Conservation (phyloP, 2,797 vertebrate species). For the Alosa sapidissima region DNA sequence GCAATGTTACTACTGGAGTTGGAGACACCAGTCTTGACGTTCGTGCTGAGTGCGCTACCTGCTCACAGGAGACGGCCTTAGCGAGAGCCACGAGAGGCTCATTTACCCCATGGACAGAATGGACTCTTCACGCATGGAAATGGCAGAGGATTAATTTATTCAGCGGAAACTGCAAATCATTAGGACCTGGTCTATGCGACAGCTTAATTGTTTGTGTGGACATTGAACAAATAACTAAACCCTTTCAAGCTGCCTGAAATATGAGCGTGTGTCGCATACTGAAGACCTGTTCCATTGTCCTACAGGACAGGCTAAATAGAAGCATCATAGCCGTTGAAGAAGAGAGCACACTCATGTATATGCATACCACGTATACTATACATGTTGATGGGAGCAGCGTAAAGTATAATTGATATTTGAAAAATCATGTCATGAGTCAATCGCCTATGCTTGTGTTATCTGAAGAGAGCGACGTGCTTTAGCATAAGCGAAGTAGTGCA, state of each 20-base stretch:
- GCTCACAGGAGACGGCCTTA: not conserved
- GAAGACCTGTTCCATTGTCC: constrained; percentile 67
- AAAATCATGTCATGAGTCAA: not conserved
- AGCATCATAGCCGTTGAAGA: constrained; percentile 33
- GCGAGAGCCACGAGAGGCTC: constrained; percentile 7
- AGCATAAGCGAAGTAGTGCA: constrained; percentile 12
- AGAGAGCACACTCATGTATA: not conserved
- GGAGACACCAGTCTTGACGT: not conserved
- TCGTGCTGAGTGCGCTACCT: constrained; percentile 22
- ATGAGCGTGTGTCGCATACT: constrained; percentile 25
- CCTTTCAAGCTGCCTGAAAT: constrained; percentile 13
- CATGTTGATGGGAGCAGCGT: not conserved
- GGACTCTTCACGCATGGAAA: not conserved
- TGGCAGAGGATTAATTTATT: constrained; percentile 7
- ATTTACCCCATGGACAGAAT: not conserved
- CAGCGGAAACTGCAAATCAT: constrained; percentile 13
- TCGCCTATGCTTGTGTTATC: not conserved
- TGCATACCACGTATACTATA: not conserved
- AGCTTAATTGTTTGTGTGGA: constrained; percentile 17
- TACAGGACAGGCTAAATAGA: constrained; percentile 52
- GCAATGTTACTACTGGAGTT: not conserved
- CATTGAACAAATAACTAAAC: constrained; percentile 17
- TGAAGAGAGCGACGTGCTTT: not conserved
- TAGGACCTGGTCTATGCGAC: not conserved
- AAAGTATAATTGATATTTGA: not conserved